Evolutionary conservation across 2,888 invertebrate species (phyloP), one percentile per base, ranked within the genome.

Genomic region (Trachelus iudaicus): DNA sequence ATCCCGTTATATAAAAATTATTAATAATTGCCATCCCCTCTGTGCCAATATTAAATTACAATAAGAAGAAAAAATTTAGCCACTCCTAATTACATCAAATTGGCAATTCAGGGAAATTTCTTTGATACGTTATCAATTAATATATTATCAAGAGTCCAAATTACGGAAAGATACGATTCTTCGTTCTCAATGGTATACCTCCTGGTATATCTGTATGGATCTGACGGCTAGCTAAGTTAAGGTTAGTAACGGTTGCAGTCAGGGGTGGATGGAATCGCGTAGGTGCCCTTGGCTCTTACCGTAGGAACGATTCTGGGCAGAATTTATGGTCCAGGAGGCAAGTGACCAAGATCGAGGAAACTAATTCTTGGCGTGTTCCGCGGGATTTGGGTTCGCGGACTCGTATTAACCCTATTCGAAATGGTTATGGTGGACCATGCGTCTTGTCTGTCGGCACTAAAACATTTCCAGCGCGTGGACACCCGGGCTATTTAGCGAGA

Each of bases 331-430:
- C 40, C 40, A 56, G 40, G 40, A 56, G 40, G 40, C 23, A 71
- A 71, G 71, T 71, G 71, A 71, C 71, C 71, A 33, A 71, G 71
- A 71, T 71, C 30, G 71, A 30, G 71, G 31, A 11, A 35, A 77
- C 75, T 68, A 77, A 77, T 75, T 77, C 34, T 35, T 75, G 34
- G 69, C 74, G 23, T 34, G 35, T 35, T 74, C 30, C 35, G 34
- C 37, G 56, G 33, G 56, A 71, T 71, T n/a, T 11, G 40, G 76
- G 12, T 33, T 33, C 34, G 12, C 40, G 34, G 73, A 73, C 69
- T 34, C 73, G 56, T 77, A 69, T 77, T 74, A 77, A 75, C 75
- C 77, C 77, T 69, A 77, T 77, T 77, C 74, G 69, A 75, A 75
- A 69, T 73, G 77, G 75, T 77, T 75, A 74, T 77, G 35, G 69